These are phyloP conservation scores for Numenius arquata DNA, from an alignment of 2,113 vertebrate species.

Conservation along the genomic window DNA sequence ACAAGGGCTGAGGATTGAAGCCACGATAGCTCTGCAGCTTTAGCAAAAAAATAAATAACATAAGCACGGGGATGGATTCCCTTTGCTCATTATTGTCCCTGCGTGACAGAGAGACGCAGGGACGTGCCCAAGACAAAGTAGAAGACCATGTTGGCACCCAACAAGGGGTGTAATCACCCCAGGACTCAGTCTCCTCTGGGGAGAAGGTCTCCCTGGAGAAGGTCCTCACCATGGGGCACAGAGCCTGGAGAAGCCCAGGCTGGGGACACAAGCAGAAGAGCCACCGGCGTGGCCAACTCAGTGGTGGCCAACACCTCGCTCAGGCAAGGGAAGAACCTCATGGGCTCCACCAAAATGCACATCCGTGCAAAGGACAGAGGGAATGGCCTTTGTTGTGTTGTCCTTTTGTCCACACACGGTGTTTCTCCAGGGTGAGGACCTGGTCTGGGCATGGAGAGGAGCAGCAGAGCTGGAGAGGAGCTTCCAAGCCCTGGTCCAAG, in stretches of 20 bases:
- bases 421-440: not conserved
- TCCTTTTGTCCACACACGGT: accelerated
- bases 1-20: not conserved
- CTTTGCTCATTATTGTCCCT: accelerated
- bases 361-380: not conserved
- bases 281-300: accelerated
- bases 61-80: not conserved
- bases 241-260: not conserved
- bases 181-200: not conserved
- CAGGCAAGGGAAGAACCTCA: not conserved
- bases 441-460: not conserved
- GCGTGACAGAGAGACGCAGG: not conserved
- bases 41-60: too few species aligned
- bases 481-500: not conserved
- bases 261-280: not conserved
- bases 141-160: not conserved
- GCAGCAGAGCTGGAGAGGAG: not conserved
- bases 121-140: accelerated
- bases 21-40: not conserved
- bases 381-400: accelerated
- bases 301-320: not conserved
- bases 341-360: accelerated
- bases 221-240: accelerated
- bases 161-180: not conserved
- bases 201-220: not conserved